Evolutionary conservation across 2,797 vertebrate genomes (phyloP), one percentile per base, ranked within the genome.

Genomic region (Cyclura pinguis): DNA sequence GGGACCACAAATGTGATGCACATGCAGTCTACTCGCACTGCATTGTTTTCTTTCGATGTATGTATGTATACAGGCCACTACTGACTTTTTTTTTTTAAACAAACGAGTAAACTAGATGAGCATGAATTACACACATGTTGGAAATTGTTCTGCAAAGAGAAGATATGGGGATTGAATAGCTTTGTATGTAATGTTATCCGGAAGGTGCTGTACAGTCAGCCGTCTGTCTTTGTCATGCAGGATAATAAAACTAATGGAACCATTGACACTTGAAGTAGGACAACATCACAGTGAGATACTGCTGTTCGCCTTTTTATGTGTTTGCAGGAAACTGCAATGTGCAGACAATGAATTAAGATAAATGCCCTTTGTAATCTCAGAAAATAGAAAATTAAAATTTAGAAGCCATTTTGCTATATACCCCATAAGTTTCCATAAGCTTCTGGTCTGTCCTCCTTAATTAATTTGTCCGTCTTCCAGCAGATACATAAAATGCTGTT

Each of bases 141-240:
- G 57, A 77, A 50, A 64, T 38, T 14, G 18, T 88, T 82, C 50
- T 82, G 64, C 24, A 82, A 35, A 10, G 38, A 62, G 52, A 72
- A 87, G 55, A 64, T 16, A 64, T 9, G 42, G 27, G 59, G 35
- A 59, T 81, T 69, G 64, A 73, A 73, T 88, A 47, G 12, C 67
- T 50, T 62, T 55, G 55, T 27, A 52, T 47, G 22, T 82, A 78
- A 84, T 78, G 22, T 78, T 78, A 78, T 67, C 73, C 24, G 27
- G 69, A 78, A 84, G 38, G 59, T 69, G n/a, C 55, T 89, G 47
- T 69, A 32, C 27, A 27, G 64, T 81, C 67, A 82, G 29, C n/a
- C 64, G 72, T 81, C 27, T 81, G 16, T 32, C 20, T 0, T 72
- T 0, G 0, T 0, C 0, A 73, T 14, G 62, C 0, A 0, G 2